Base-by-base conservation (phyloP, 2,888 invertebrate genomes). In the Rhamnusium bicolor region DNA sequence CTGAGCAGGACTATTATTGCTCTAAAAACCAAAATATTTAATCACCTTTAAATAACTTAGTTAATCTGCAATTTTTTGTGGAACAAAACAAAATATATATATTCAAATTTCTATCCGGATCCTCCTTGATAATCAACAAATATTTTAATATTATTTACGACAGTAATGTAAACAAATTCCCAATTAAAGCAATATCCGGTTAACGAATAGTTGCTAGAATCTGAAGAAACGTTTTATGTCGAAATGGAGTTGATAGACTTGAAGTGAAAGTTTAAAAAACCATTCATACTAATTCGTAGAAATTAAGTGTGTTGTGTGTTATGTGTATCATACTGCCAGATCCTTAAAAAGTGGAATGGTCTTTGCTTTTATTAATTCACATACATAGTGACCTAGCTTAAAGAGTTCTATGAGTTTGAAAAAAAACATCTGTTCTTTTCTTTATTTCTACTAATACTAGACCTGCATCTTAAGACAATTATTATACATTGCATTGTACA, bases 181-280 rank as follows among this genome's bases (percentile, higher is more conserved):
- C 14, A 16, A 24, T 16, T 27, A 56, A 14, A 14, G 27, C 12
- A 56, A 56, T 27, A 27, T 56, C 24, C 27, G 27, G 12, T 8
- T 27, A 24, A 40, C 12, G 40, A 27, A 27, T 24, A 27, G n/a
- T 56, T 24, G 7, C 4, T 27, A 14, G 21, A 19, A 21, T 21
- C 5, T 53, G 14, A 14, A 14, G 7, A 56, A 40, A 40, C n/a
- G n/a, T 12, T 29, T 40, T n/a, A 54, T 54, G 54, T 27, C 16
- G 54, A 47, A 62, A 47, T 32, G 12, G 54, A 74, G 65, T 72
- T 68, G 54, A 69, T 69, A 67, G 75, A 73, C 71, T 73, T 16
- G 56, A 49, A 75, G 75, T 75, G 74, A 77, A 75, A 79, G 75
- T 75, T 71, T 60, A 54, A 66, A 40, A 56, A 46, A 62, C 46